Percentiles rank a stretch among this genome's conserved stretches.
Evolutionary conservation across 2,797 vertebrate genomes (phyloP).

Genomic region (Adelosebastes latens): DNA sequence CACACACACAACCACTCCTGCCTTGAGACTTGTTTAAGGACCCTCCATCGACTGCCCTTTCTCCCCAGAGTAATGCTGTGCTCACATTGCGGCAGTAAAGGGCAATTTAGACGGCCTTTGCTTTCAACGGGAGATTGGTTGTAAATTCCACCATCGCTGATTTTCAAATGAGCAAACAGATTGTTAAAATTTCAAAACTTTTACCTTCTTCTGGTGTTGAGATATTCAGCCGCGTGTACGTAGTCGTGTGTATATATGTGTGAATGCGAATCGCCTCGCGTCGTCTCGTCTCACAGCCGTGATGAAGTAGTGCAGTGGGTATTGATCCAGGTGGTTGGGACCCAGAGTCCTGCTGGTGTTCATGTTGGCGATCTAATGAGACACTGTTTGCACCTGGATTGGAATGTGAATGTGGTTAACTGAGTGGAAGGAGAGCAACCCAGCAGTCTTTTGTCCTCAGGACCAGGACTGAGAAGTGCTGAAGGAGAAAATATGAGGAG

Average conservation of each 20-base stretch:
- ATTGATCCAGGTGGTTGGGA: slow-evolving; percentile 50
- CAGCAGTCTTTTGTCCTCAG: slow-evolving; percentile 8
- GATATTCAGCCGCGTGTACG: background rate
- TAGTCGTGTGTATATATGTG: background rate
- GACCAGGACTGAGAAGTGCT: background rate
- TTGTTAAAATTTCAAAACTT: slow-evolving; percentile 22
- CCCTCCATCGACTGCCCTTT: slow-evolving; percentile 4
- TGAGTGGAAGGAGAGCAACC: slow-evolving; percentile 15
- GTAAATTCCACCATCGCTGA: slow-evolving; percentile 14
- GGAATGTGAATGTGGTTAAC: slow-evolving; percentile 30
- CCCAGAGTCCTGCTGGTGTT: slow-evolving; percentile 29
- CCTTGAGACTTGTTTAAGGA: slow-evolving; percentile 11
- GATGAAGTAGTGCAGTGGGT: slow-evolving; percentile 16
- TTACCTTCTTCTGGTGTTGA: slow-evolving; percentile 2
- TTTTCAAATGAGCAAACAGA: slow-evolving; percentile 37
- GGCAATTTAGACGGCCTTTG: slow-evolving; percentile 23
- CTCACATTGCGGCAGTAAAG: slow-evolving; percentile 32
- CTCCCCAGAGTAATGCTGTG: slow-evolving; percentile 19
- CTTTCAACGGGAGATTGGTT: slow-evolving; percentile 36
- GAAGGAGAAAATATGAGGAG: background rate
- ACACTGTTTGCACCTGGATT: slow-evolving; percentile 12
- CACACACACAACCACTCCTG: background rate
- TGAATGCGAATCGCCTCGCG: background rate
- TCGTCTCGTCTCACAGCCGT: slow-evolving; percentile 19
- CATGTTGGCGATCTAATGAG: slow-evolving; percentile 39